phyloP scores from a whole-genome alignment of 2,113 vertebrate species.

The Columbina picui region DNA sequence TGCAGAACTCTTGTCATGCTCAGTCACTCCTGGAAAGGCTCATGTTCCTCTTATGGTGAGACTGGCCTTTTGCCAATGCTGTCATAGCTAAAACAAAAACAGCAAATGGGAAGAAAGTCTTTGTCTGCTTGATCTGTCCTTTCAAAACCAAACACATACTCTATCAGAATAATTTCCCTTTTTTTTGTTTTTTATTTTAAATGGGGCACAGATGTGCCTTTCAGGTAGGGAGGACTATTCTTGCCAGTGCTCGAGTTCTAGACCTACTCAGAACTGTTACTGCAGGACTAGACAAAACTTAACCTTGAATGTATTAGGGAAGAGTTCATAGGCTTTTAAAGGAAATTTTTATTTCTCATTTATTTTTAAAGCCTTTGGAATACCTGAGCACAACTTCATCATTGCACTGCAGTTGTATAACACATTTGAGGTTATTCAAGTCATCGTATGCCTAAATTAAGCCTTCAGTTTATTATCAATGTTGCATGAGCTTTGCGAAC shows the following conservation, averaged over 20 bases:
- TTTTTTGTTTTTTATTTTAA: neutral
- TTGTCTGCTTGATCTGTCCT: neutral
- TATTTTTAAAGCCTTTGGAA: neutral
- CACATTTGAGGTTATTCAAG: neutral
- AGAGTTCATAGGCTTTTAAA: neutral
- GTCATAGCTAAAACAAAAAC: neutral
- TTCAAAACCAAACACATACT: neutral
- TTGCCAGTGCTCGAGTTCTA: neutral
- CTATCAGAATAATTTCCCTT: fast-evolving
- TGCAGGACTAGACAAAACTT: neutral
- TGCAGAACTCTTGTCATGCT: neutral
- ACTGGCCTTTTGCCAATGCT: neutral
- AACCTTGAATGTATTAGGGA: neutral
- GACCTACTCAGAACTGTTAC: neutral
- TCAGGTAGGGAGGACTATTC: neutral
- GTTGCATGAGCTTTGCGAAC: neutral
- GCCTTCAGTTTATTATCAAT: neutral
- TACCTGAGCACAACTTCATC: neutral
- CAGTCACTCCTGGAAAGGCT: neutral
- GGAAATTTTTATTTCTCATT: neutral
- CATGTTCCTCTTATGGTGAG: neutral
- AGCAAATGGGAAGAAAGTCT: neutral
- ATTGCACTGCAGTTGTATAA: neutral
- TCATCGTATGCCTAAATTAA: neutral
- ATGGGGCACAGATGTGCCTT: neutral